A percentile compares a stretch with the other conserved stretches of the same genome.
Evolutionary conservation across 2,113 vertebrate species (phyloP).

Genomic region (Ailuropoda melanoleuca): DNA sequence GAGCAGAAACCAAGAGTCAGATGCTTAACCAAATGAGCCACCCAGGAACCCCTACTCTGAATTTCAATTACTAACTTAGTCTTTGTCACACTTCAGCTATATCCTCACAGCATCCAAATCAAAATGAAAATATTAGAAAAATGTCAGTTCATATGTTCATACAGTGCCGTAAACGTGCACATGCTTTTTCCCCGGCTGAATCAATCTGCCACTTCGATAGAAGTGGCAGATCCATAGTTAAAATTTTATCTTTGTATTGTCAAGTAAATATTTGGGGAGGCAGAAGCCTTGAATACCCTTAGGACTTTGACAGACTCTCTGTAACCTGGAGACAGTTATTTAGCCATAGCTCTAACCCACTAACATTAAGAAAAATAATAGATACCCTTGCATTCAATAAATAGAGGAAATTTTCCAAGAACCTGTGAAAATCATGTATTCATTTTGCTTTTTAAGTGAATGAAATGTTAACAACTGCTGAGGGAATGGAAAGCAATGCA

Average conservation of each 20-base stretch:
- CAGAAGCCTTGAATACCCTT: neutral
- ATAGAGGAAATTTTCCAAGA: neutral
- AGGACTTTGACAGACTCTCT: neutral
- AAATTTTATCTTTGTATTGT: neutral
- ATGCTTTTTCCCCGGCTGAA: neutral
- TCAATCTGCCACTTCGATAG: neutral
- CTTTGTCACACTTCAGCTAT: constrained; percentile 37
- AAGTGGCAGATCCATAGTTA: neutral
- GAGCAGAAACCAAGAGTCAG: neutral
- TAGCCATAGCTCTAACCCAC: neutral
- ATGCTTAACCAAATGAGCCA: neutral
- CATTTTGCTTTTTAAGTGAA: constrained; percentile 22
- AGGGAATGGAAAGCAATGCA: neutral
- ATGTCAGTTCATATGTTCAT: neutral
- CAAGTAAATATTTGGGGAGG: constrained; percentile 1
- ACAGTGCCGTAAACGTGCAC: neutral
- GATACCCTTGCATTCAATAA: neutral
- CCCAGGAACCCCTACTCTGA: neutral
- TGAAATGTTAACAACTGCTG: neutral
- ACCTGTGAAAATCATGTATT: neutral
- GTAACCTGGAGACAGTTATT: constrained; percentile 1
- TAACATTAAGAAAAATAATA: constrained; percentile 27
- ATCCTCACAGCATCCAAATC: neutral
- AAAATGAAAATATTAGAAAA: constrained; percentile 29
- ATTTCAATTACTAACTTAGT: constrained; percentile 10